Conservation (phyloP, 2,113 vertebrate species). For the Lophotis ruficrista region DNA sequence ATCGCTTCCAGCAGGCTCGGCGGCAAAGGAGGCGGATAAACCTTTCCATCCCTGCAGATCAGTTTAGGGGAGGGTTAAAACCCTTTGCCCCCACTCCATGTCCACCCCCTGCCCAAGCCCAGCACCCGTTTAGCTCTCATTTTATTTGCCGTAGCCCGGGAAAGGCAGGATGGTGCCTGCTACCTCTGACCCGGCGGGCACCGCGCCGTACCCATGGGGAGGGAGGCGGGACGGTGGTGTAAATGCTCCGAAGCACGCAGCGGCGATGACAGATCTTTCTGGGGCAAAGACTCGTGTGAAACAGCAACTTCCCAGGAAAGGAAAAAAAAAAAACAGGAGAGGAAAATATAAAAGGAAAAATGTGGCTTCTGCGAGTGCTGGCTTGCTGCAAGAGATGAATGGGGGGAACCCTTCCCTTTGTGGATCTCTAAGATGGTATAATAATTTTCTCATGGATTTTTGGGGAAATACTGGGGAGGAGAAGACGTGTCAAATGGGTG, state of each 20-base stretch:
- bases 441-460: not conserved
- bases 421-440: fast-evolving
- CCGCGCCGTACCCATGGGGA: not conserved
- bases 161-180: not conserved
- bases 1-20: not conserved
- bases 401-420: not conserved
- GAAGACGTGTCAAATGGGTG: fast-evolving
- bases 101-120: not conserved
- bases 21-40: not conserved
- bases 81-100: not conserved
- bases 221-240: not conserved
- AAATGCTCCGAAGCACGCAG: not conserved
- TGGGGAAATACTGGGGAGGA: not conserved
- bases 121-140: not conserved
- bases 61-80: not conserved
- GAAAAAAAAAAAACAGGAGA: fast-evolving
- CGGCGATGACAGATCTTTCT: not conserved
- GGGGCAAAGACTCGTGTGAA: not conserved
- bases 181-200: not conserved
- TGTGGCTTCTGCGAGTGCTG: not conserved
- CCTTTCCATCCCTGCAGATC: not conserved
- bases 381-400: not conserved
- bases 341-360: not conserved
- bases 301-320: not conserved
- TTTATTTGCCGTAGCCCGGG: not conserved